Evolutionary conservation across 1,140 invertebrate species (phyloP), one percentile per base, ranked within the genome.

Genomic region (Capitella teleta): DNA sequence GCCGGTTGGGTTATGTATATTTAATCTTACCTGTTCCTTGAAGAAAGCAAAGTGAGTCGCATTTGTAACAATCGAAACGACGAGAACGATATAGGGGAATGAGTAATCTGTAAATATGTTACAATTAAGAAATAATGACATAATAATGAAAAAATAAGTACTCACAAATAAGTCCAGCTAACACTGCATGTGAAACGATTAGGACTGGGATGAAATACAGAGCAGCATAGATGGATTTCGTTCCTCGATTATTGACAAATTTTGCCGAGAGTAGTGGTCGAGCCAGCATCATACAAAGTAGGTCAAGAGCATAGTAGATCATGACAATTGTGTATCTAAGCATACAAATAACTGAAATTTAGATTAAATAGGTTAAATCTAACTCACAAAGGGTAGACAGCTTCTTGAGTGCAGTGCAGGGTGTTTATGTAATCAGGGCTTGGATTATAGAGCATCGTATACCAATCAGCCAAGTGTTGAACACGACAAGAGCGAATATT

Each of bases 391-490:
- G 93, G 93, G 77, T 93, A 97, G 0, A 96, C 91, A 38, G 90
- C 87, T 76, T 97, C 93, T 63, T 96, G 89, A 0, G 92, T 93
- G 70, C 93, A 98, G 71, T 93, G 82, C 18, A 97, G 70, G 46
- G 81, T 85, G 45, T 82, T 77, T 57, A 86, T 84, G 74, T 94
- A 96, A 67, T 93, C 86, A 5, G 90, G 87, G 57, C 79, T 82
- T 23, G 93, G 94, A 76, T 97, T 97, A 55, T 93, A 86, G 19
- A 96, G 75, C 49, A 96, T 68, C 0, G 92, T 94, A 67, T 97
- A 97, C 92, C 92, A 97, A 70, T 98, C 92, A 0, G 87, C 83
- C 4, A 96, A 70, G 18, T 80, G 78, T 28, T 78, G 76, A 0
- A 84, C 83, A 44, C 75, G 77, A 63, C 92, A 96, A 1, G 86